Evolutionary conservation across 2,113 vertebrate species (phyloP).

Genomic region (Choloepus hoffmanni): DNA sequence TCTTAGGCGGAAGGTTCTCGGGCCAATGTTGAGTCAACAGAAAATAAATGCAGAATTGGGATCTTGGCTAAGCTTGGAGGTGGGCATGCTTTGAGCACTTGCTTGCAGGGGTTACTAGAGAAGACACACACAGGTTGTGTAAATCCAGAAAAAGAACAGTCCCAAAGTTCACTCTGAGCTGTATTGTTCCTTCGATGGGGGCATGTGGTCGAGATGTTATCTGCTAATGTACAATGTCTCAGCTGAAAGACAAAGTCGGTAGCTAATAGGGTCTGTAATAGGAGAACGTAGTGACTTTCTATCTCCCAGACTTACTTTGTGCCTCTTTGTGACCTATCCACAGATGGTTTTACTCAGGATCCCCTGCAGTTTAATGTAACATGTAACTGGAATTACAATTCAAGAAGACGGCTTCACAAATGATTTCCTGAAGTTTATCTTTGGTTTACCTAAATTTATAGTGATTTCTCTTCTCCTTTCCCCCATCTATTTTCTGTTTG

Average conservation of each 20-base stretch:
- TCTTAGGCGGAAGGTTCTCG: constrained; percentile 44
- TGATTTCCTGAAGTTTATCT: constrained; percentile 37
- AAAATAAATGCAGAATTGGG: constrained; percentile 44
- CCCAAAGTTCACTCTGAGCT: neutral
- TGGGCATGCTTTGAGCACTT: neutral
- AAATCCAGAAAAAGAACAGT: neutral
- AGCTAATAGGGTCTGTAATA: neutral
- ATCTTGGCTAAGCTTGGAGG: neutral
- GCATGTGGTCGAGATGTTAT: neutral
- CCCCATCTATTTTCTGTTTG: neutral
- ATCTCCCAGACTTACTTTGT: neutral
- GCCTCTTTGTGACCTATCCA: neutral
- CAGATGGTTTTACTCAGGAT: neutral
- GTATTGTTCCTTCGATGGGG: neutral
- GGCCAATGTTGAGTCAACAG: neutral
- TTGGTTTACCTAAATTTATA: constrained; percentile 39
- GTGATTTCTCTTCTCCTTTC: neutral
- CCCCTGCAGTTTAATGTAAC: neutral
- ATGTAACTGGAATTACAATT: neutral
- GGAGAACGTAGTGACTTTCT: neutral
- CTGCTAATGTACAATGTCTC: neutral
- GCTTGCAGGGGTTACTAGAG: neutral
- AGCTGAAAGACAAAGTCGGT: neutral
- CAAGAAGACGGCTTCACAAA: neutral
- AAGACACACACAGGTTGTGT: neutral